Base-by-base conservation (phyloP, 2,797 vertebrate species). In the Florisuga fusca region DNA sequence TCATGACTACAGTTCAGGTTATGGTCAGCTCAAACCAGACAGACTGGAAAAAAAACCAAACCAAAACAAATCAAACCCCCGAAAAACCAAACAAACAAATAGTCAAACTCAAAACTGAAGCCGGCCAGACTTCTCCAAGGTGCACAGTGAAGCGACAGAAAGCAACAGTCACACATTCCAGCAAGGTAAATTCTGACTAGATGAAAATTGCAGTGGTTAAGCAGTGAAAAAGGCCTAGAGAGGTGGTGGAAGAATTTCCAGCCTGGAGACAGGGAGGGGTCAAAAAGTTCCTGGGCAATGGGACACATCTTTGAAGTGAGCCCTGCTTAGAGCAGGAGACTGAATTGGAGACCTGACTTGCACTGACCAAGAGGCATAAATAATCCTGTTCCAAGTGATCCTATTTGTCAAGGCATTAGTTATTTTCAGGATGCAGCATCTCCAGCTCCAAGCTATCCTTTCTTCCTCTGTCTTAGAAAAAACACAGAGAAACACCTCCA, bases 131-230 rank as follows among this genome's bases (percentile, higher is more conserved):
- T 27, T 25, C 57, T 46, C n/a, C 6, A 36, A 46, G 50, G 17
- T 29, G 23, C 31, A 8, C 38, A 7, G 5, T 0, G 1, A 48
- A 27, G 17, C 1, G 5, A 31, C 15, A 12, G 3, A 36, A 75
- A 38, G 45, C 26, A n/a, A 48, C 25, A 22, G 36, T 64, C 12
- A 12, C 14, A 59, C 29, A 15, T 59, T 59, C 33, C 64, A 82
- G 31, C 38, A 53, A 41, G 51, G 51, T 57, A 71, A 58, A 20
- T 31, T 43, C 63, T 41, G 46, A 58, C 31, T 25, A 21, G 14
- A 10, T 29, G 26, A 53, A 33, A 51, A 75, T 34, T 34, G 64
- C 23, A 21, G 15, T 59, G 22, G 33, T 29, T 50, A 23, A 68
- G 41, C 73, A n/a, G 22, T 17, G 34, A 59, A 75, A 43, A 0